phyloP scores from a whole-genome alignment of 2,113 vertebrate genomes.

The Neotoma lepida region DNA sequence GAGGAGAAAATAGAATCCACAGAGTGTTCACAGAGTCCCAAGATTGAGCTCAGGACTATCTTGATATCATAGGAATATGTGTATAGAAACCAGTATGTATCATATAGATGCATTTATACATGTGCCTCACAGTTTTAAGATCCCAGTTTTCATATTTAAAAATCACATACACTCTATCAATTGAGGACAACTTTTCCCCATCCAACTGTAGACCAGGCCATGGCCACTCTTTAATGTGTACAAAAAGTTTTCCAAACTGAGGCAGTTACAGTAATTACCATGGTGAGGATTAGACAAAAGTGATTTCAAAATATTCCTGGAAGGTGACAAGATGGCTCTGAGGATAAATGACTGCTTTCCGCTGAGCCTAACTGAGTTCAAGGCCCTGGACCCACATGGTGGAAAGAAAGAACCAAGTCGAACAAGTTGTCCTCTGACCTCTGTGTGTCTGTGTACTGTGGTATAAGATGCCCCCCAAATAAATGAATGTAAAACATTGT shows the following conservation, averaged over 20 bases:
- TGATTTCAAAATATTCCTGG: not conserved
- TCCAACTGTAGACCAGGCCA: not conserved
- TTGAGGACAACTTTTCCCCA: not conserved
- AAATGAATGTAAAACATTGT: not conserved
- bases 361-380: not conserved
- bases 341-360: not conserved
- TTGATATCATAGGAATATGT: not conserved
- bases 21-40: not conserved
- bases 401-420: not conserved
- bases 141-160: not conserved
- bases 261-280: not conserved
- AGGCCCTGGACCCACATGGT: not conserved
- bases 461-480: too few species aligned
- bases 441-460: too few species aligned
- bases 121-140: not conserved
- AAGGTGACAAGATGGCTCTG: too few species aligned
- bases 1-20: not conserved
- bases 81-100: not conserved
- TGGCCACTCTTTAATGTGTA: not conserved
- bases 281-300: not conserved
- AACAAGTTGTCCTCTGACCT: not conserved
- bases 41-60: too few species aligned
- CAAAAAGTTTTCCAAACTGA: not conserved
- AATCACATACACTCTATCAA: not conserved
- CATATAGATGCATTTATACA: not conserved